Evolutionary conservation across 2,797 vertebrate species (phyloP).

Genomic region (Oryzias sinensis): DNA sequence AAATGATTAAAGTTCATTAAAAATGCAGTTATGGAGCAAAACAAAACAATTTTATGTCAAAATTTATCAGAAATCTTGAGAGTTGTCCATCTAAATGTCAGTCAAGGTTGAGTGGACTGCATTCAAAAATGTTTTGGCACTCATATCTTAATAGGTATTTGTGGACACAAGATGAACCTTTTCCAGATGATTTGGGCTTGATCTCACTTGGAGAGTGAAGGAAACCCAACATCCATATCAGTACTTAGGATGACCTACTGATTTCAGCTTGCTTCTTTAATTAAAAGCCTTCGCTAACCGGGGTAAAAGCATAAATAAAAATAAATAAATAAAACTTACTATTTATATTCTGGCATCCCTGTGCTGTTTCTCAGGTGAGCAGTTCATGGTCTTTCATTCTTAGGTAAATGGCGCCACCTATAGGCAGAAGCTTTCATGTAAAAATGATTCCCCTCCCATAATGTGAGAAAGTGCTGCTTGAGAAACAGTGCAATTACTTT

Average conservation of each 20-base stretch:
- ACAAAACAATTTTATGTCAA: no score
- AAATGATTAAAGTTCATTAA: conserved; percentile 33
- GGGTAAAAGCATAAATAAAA: no score
- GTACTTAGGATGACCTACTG: no score
- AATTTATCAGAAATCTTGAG: no score
- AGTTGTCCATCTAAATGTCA: no score
- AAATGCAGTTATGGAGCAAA: conserved; percentile 17
- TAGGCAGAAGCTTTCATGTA: conserved; percentile 6
- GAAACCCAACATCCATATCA: background rate
- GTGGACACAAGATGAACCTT: background rate
- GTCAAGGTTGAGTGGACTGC: no score
- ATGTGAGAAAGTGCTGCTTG: conserved; percentile 14
- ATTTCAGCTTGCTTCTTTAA: no score
- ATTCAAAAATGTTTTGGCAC: background rate
- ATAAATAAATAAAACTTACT: no score
- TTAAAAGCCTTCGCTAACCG: no score
- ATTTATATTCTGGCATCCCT: no score
- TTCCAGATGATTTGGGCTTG: conserved; percentile 4
- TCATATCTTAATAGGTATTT: conserved; percentile 37
- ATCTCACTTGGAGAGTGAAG: conserved; percentile 1
- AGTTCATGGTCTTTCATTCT: background rate
- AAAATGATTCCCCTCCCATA: background rate
- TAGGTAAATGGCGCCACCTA: conserved; percentile 41
- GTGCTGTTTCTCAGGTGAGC: no score
- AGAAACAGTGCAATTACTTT: background rate